phyloP scores from a whole-genome alignment of 2,113 vertebrate genomes.

The Psilopogon haemacephalus region DNA sequence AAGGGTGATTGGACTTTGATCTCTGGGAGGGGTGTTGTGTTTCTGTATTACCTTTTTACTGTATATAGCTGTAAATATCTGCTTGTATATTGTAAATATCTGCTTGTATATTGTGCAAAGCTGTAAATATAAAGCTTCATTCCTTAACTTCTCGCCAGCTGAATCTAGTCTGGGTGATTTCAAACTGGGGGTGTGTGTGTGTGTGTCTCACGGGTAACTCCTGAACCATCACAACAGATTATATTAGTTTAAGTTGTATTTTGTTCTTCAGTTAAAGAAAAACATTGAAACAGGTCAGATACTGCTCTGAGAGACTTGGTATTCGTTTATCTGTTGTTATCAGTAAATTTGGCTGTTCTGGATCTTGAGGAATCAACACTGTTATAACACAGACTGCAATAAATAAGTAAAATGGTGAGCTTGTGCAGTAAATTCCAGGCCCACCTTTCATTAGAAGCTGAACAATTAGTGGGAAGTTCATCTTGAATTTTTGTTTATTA shows the following conservation, averaged over 20 bases:
- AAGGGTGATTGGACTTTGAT: too few species aligned
- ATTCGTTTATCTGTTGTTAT: not conserved
- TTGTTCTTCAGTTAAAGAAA: not conserved
- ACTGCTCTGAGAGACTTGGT: not conserved
- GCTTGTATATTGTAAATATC: too few species aligned
- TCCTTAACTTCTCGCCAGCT: too few species aligned
- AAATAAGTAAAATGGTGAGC: not conserved
- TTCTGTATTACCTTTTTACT: too few species aligned
- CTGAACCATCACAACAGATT: too few species aligned
- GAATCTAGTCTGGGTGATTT: too few species aligned
- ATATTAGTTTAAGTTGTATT: not conserved
- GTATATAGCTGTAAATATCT: too few species aligned
- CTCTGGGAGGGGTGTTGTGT: too few species aligned
- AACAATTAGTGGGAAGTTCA: not conserved
- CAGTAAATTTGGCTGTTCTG: not conserved
- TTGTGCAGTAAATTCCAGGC: not conserved
- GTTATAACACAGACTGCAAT: not conserved
- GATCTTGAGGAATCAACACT: not conserved
- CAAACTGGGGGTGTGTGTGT: too few species aligned
- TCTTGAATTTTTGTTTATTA: not conserved
- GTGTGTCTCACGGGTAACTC: too few species aligned
- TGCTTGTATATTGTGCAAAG: too few species aligned
- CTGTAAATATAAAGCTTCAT: too few species aligned
- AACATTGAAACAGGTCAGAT: not conserved
- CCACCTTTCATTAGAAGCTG: not conserved